Percentiles rank a stretch among this genome's conserved stretches.
phyloP scores from a whole-genome alignment of 2,888 invertebrate genomes.

The Odontothrips loti region DNA sequence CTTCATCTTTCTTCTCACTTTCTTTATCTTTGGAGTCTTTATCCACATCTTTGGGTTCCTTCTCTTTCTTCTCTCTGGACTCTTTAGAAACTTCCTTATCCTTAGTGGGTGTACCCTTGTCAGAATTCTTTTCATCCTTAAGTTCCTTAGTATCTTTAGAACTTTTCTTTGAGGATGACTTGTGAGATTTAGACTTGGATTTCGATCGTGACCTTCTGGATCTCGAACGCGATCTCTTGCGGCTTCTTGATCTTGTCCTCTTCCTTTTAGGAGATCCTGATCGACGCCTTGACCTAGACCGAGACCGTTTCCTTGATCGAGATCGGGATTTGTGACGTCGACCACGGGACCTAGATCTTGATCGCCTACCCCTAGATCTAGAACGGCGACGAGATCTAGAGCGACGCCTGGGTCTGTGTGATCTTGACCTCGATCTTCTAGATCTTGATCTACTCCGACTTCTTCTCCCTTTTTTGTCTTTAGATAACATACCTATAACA shows the following conservation, averaged over 20 bases:
- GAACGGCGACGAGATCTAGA: conserved; percentile 43
- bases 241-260: conserved; percentile 48
- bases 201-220: conserved; percentile 48
- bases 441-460: conserved; percentile 55
- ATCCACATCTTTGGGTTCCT: conserved; percentile 35
- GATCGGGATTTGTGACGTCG: conserved; percentile 45
- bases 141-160: conserved; percentile 42
- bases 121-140: conserved; percentile 31
- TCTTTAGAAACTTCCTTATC: not conserved
- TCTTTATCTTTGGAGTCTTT: conserved; percentile 33
- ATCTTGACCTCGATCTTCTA: conserved; percentile 38
- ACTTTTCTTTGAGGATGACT: conserved; percentile 46
- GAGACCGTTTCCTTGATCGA: conserved; percentile 50
- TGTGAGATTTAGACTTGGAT: conserved; percentile 49
- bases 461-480: conserved; percentile 68
- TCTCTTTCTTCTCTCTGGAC: conserved; percentile 31
- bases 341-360: conserved; percentile 38
- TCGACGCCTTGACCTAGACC: conserved; percentile 60
- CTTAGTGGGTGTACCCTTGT: not conserved
- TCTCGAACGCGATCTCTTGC: conserved; percentile 43
- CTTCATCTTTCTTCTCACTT: conserved; percentile 26
- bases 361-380: conserved; percentile 40
- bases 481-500: conserved; percentile 79
- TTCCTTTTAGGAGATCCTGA: conserved; percentile 40
- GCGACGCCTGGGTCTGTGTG: conserved; percentile 41